phyloP scores from a whole-genome alignment of 1,140 invertebrate genomes.

The Cydia amplana region DNA sequence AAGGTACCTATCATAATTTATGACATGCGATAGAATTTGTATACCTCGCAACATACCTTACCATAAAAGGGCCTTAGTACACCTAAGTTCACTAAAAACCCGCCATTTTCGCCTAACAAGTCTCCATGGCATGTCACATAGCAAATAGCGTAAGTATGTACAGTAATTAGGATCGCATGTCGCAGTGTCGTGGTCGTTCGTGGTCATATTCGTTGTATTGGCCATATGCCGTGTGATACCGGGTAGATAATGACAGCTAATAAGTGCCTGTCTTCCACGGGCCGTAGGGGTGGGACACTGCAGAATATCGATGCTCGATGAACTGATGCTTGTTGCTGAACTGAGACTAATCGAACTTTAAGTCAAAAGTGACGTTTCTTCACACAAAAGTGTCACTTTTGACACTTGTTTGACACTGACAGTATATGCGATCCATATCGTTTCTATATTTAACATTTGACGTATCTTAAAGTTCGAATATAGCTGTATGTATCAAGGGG shows the following conservation, averaged over 20 bases:
- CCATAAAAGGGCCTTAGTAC: neutral
- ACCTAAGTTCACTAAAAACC: neutral
- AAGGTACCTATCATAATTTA: conserved; percentile 6
- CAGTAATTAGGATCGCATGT: conserved; percentile 52
- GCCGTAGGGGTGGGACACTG: conserved; percentile 44
- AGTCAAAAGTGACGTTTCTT: too few species aligned
- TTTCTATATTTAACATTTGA: too few species aligned
- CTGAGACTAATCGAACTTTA: too few species aligned
- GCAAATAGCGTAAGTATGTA: conserved; percentile 2
- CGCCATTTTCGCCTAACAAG: neutral
- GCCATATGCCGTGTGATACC: conserved; percentile 76
- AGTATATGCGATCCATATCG: too few species aligned
- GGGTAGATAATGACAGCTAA: conserved; percentile 74
- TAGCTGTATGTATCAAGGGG: too few species aligned
- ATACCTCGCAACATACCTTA: neutral
- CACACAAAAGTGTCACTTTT: too few species aligned
- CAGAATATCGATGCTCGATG: conserved; percentile 40
- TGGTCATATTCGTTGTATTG: conserved; percentile 58
- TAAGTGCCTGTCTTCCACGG: conserved; percentile 75
- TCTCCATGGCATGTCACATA: conserved; percentile 2
- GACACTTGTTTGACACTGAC: too few species aligned
- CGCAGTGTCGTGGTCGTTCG: conserved; percentile 60
- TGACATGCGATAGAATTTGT: conserved; percentile 4
- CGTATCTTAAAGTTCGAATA: too few species aligned
- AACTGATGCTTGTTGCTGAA: too few species aligned